Evolutionary conservation across 1,140 invertebrate species (phyloP).

Genomic region (Pectinophora gossypiella): DNA sequence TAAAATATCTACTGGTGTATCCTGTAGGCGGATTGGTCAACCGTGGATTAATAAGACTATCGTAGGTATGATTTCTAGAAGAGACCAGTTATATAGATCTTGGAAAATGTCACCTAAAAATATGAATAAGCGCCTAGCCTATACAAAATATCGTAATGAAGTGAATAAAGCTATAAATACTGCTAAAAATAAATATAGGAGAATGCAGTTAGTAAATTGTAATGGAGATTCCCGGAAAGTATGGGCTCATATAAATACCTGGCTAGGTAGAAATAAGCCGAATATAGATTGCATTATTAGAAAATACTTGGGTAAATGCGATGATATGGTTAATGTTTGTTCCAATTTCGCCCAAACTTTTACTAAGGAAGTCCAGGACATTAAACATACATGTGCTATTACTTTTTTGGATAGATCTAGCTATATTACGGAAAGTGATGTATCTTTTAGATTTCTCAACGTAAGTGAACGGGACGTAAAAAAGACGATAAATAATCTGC

Average conservation of each 20-base stretch:
- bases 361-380: background rate
- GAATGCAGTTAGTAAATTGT: background rate
- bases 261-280: background rate
- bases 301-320: background rate
- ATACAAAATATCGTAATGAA: conserved; percentile 7
- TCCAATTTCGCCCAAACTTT: conserved; percentile 1
- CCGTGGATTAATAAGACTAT: conserved; percentile 3
- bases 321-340: background rate
- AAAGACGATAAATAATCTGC: conserved; percentile 2
- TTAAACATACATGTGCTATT: conserved; percentile 1
- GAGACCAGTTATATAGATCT: conserved; percentile 4
- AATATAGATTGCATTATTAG: background rate
- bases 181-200: conserved; percentile 4
- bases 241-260: background rate
- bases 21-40: background rate
- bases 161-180: background rate
- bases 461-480: conserved; percentile 2
- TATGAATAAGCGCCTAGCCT: conserved; percentile 9
- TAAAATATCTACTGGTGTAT: background rate
- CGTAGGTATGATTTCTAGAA: background rate
- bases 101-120: conserved; percentile 7
- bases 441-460: conserved; percentile 5
- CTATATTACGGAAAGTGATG: background rate
- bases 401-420: conserved; percentile 1
- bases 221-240: background rate